Evolutionary conservation across 2,888 invertebrate genomes (phyloP), one percentile per base, ranked within the genome.

Genomic region (Cataglyphis rosenhaueri): DNA sequence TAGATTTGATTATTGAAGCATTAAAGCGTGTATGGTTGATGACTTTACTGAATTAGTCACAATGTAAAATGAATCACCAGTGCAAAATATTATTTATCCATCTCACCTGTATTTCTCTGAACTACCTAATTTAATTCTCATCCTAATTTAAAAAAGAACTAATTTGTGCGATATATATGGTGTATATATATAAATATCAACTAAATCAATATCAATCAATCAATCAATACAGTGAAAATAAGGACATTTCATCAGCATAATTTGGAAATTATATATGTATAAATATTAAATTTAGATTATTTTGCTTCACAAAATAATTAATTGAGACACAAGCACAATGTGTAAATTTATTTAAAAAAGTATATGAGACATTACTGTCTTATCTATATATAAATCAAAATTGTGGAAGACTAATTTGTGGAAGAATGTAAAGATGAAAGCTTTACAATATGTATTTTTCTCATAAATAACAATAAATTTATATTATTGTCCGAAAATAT

Each of bases 301-400:
- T 12, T 65, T 29, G 10, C 62, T 65, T 6, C 41, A 10, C 18
- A 3, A 38, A 52, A 66, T 10, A 52, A 66, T 10, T 75, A 52
- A 75, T 52, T 73, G 76, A 74, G 12, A 52, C 8, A 57, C 52
- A 59, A 73, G 44, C 71, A 35, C 76, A 75, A 83, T 65, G 21
- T 64, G 62, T 84, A 83, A 87, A 85, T 73, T 71, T 83, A 84
- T 82, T 61, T 84, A 75, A 59, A 74, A 70, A 84, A 76, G 35
- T 83, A 82, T 84, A 76, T 32, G 15, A 74, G 84, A 76, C 79
- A 82, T 86, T 90, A 90, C 86, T 87, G 85, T 90, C 85, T 85
- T 85, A 78, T 86, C 78, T 81, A 84, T 75, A 84, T 75, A 73
- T 79, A 41, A 81, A 85, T 82, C 62, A 66, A 70, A 75, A 1